Percentiles rank a stretch among this genome's conserved stretches.
These are phyloP conservation scores for Drosophila falleni DNA, from an alignment of 2,888 invertebrate genomes.

Conservation along the genomic window DNA sequence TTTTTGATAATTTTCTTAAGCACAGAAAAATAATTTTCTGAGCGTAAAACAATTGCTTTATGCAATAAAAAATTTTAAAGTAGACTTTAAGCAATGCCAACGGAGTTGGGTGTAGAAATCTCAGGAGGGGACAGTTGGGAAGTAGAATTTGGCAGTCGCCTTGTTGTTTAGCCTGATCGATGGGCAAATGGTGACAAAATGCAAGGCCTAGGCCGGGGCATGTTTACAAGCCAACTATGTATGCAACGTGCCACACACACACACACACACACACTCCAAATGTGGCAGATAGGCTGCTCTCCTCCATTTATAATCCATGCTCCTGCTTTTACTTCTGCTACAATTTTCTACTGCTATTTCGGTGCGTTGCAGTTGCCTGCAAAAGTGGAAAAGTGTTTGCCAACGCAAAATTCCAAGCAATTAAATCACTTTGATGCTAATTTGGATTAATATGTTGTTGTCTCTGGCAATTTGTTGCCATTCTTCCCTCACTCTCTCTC, in stretches of 20 bases:
- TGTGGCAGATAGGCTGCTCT: conserved; percentile 8
- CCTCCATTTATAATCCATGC: neutral
- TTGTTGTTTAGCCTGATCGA: conserved; percentile 77
- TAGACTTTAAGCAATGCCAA: conserved; percentile 39
- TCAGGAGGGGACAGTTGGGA: neutral
- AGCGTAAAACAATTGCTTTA: conserved; percentile 5
- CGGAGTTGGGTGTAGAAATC: neutral
- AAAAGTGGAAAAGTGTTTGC: conserved; percentile 82
- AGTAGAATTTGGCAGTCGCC: conserved; percentile 22
- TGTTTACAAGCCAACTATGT: conserved; percentile 72
- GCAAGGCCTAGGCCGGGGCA: conserved; percentile 69
- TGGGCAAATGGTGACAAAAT: conserved; percentile 79
- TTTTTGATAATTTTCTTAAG: neutral
- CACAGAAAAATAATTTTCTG: neutral
- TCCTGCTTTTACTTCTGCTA: neutral
- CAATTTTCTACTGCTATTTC: neutral
- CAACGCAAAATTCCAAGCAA: conserved; percentile 85
- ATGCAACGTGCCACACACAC: conserved; percentile 22
- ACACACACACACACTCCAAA: no score
- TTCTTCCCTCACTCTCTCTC: neutral
- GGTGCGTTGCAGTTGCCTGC: conserved; percentile 9
- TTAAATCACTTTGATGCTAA: conserved; percentile 86
- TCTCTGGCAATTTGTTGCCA: conserved; percentile 84
- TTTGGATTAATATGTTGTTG: conserved; percentile 86
- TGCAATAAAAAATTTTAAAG: conserved; percentile 38